A percentile compares a stretch with the other conserved stretches of the same genome.
phyloP scores from a whole-genome alignment of 1,140 invertebrate species.

The Conus ventricosus region DNA sequence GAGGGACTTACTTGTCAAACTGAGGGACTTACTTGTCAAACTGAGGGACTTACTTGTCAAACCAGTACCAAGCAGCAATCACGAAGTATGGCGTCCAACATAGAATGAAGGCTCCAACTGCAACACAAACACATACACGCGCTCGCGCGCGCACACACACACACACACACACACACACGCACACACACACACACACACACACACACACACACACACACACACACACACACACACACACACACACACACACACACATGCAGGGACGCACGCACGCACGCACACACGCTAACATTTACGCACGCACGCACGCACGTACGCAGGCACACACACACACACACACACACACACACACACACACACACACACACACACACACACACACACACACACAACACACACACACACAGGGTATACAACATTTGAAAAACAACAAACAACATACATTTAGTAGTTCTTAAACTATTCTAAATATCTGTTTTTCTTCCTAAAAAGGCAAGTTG shows the following conservation, averaged over 20 bases:
- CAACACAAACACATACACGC: conserved; percentile 33
- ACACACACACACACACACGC: not conserved
- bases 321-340: not conserved
- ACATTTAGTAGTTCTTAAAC: too few relatives aligned
- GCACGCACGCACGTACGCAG: not conserved
- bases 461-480: too few relatives aligned
- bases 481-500: too few relatives aligned
- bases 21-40: too few relatives aligned
- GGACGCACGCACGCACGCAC: not conserved
- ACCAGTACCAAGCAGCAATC: conserved; percentile 69
- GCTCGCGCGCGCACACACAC: not conserved
- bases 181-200: not conserved
- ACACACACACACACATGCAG: not conserved
- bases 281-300: not conserved
- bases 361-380: conserved; percentile 37
- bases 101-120: conserved; percentile 67
- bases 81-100: conserved; percentile 71
- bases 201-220: not conserved
- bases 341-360: not conserved
- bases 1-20: not conserved
- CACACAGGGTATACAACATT: not conserved
- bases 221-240: not conserved
- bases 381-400: conserved; percentile 24
- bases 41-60: conserved; percentile 62
- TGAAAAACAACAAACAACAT: too few relatives aligned